Percentiles rank a stretch among this genome's conserved stretches.
These are phyloP conservation scores for Myiopsitta monachus DNA, from an alignment of 2,113 vertebrate species.

Conservation along the genomic window DNA sequence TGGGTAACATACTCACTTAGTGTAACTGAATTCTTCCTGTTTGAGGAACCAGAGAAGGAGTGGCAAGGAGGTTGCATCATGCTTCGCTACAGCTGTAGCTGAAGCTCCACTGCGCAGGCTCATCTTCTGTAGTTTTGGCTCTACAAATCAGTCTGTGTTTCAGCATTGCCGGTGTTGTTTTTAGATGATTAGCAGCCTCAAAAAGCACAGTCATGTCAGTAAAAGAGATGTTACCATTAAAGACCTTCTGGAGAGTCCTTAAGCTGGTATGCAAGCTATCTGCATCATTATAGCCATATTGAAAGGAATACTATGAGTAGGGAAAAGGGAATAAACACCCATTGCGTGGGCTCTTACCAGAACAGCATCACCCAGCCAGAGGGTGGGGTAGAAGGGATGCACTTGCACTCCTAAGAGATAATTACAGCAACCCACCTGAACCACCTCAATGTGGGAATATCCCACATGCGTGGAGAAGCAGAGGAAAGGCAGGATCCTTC, in stretches of 20 bases:
- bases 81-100: not conserved
- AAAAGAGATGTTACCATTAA: not conserved
- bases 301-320: not conserved
- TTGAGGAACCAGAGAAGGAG: not conserved
- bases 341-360: not conserved
- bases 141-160: not conserved
- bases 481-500: not conserved
- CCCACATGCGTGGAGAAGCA: rapidly evolving
- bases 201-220: not conserved
- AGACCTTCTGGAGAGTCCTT: not conserved
- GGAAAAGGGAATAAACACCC: not conserved
- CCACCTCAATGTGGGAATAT: not conserved
- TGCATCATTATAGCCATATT: not conserved
- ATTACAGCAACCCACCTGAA: not conserved
- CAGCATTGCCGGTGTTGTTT: not conserved
- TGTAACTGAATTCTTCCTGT: not conserved
- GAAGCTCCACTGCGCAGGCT: rapidly evolving
- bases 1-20: not conserved
- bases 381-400: not conserved
- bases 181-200: not conserved
- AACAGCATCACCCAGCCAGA: not conserved
- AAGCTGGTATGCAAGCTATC: not conserved
- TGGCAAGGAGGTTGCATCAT: not conserved
- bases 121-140: not conserved
- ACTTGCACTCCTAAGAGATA: not conserved